Conservation (phyloP, 2,797 vertebrate species). For the Parauchenoglanis punctatus region DNA sequence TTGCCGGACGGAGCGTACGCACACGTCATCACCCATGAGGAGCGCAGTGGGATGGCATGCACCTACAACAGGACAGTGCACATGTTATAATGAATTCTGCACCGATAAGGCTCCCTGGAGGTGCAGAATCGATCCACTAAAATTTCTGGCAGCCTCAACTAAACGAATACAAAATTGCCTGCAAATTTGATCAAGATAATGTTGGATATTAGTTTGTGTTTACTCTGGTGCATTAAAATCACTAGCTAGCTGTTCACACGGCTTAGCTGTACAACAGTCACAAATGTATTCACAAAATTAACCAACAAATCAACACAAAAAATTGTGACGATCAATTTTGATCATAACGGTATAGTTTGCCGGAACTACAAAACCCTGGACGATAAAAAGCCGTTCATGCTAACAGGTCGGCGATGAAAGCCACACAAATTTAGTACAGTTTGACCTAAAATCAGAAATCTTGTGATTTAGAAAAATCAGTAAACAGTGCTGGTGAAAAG, state of each 20-base stretch:
- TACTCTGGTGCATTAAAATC: neutral
- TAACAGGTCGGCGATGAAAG: neutral
- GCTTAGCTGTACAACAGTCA: neutral
- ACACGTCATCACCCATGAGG: constrained; percentile 99
- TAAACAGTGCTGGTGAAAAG: neutral
- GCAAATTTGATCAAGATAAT: neutral
- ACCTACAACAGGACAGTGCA: constrained; percentile 74
- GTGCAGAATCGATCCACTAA: neutral
- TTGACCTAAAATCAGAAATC: neutral
- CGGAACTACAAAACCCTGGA: neutral
- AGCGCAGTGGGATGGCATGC: constrained; percentile 95
- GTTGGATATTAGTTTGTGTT: neutral
- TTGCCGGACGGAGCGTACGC: constrained; percentile 97
- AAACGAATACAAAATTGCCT: neutral
- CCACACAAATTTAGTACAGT: neutral
- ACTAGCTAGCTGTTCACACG: neutral
- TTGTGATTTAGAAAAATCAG: too few relatives aligned
- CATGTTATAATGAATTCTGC: neutral
- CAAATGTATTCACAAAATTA: neutral
- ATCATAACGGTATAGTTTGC: neutral
- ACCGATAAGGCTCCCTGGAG: neutral
- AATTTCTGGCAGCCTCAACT: neutral
- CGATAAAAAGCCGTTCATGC: neutral
- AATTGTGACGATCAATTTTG: neutral
- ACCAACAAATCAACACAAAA: neutral